Evolutionary conservation across 35 echinoderm and acorn worm species (phyloP).

Genomic region (Apostichopus japonicus): DNA sequence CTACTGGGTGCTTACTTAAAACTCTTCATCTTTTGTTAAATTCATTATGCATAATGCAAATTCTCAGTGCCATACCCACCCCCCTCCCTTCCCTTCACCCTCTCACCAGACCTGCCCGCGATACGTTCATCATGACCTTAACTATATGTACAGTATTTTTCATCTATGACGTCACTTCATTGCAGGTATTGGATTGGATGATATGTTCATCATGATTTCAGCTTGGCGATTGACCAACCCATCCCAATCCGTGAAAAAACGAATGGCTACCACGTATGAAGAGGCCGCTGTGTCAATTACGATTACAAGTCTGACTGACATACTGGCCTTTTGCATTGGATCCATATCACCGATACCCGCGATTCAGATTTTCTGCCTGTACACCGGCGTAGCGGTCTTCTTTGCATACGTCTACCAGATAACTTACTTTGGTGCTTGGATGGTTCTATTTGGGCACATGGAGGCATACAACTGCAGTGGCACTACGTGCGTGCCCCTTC

Average conservation of each 20-base stretch:
- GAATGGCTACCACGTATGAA: constrained; percentile 74
- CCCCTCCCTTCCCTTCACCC: no score
- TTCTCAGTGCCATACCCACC: no score
- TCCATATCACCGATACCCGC: constrained; percentile 75
- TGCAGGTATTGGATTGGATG: constrained; percentile 88
- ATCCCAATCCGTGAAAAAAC: constrained; percentile 63
- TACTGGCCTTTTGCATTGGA: constrained; percentile 82
- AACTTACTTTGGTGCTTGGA: constrained; percentile 94
- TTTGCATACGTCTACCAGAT: constrained; percentile 92
- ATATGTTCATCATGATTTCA: constrained; percentile 97
- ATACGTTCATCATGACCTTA: no score
- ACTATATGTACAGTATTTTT: no score
- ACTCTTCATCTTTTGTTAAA: no score
- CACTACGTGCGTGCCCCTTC: constrained; percentile 64
- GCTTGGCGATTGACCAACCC: constrained; percentile 77
- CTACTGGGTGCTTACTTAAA: no score
- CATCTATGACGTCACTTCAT: background rate
- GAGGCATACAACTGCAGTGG: constrained; percentile 73
- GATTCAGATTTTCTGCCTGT: constrained; percentile 84
- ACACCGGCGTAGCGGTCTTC: constrained; percentile 76
- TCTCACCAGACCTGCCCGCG: no score
- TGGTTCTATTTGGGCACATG: constrained; percentile 74
- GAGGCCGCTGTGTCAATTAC: constrained; percentile 96
- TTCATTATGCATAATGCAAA: no score
- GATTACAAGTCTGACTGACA: constrained; percentile 91